Evolutionary conservation across 2,797 vertebrate genomes (phyloP), one percentile per base, ranked within the genome.

Genomic region (Cyclopterus lumpus): DNA sequence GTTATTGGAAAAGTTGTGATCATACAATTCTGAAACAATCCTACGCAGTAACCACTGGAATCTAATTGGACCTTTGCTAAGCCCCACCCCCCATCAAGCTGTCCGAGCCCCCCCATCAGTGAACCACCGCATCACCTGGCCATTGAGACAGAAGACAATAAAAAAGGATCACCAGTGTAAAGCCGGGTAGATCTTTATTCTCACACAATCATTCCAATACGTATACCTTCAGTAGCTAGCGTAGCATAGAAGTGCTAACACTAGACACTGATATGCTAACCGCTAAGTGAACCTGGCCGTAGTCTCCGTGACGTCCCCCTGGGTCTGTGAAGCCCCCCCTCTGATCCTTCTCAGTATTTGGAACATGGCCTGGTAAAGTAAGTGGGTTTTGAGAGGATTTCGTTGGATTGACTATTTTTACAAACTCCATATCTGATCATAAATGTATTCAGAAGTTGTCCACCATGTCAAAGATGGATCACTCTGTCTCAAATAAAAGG

Each of bases 371-470:
- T n/a, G 26, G 42, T 16, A 18, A 18, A 55, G 26, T 30, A 15
- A 7, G 40, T 42, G 15, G 20, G 48, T 34, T 58, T 8, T 60
- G n/a, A 34, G 20, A 24, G 57, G 18, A 20, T 22, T 16, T 22
- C 15, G 18, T 10, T 67, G 44, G 44, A 62, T 15, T 51, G 8
- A 64, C 6, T 20, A 5, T 78, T 54, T 67, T 46, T 63, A 62
- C 58, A 67, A 59, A 55, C 46, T 14, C 40, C 2, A 8, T 26
- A 60, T 71, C 30, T 67, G 62, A 18, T 67, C 58, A 60, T 5
- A 64, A 63, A 65, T 67, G 2, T 28, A 11, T 26, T 54, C 0
- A 38, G 12, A 67, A 61, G 28, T 10, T 11, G 6, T 28, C 11
- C 44, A 22, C 4, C 26, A 5, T 4, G 30, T 63, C 8, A 57